These are phyloP conservation scores for Chloroceryle inda DNA, from an alignment of 2,797 vertebrate genomes.

Conservation along the genomic window DNA sequence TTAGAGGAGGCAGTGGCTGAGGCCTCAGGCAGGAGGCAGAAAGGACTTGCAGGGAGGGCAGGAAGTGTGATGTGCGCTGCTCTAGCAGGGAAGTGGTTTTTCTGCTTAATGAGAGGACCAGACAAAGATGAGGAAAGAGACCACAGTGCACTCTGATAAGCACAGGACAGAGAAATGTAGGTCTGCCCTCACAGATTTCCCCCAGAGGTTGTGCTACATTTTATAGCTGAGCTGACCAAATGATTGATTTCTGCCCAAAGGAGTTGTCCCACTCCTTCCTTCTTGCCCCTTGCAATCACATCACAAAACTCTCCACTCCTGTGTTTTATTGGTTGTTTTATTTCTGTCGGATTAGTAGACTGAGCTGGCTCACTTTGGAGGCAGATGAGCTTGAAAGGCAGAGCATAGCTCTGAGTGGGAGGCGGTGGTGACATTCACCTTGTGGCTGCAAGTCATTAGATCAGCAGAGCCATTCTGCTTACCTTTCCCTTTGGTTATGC, in stretches of 20 bases:
- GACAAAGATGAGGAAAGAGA: background rate
- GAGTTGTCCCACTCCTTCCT: background rate
- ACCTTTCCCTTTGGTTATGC: background rate
- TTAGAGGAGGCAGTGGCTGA: background rate
- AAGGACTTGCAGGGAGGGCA: background rate
- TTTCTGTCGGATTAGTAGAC: background rate
- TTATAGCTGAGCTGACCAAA: background rate
- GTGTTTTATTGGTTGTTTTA: background rate
- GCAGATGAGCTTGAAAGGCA: background rate
- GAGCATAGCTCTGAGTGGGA: background rate
- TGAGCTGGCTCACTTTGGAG: background rate
- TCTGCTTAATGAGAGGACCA: background rate
- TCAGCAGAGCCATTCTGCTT: background rate
- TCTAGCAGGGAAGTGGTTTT: constrained; percentile 44
- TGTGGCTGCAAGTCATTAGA: accelerated
- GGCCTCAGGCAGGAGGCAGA: background rate
- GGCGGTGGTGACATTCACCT: background rate
- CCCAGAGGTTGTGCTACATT: background rate
- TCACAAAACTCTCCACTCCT: background rate
- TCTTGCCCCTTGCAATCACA: background rate
- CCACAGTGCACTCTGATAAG: background rate
- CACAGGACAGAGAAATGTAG: background rate
- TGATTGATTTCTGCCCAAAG: background rate
- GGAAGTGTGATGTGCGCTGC: background rate
- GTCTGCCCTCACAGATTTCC: background rate